Percentiles rank a stretch among this genome's conserved stretches.
Conservation (phyloP, 2,888 invertebrate genomes). For the Dasypogon diadema region DNA sequence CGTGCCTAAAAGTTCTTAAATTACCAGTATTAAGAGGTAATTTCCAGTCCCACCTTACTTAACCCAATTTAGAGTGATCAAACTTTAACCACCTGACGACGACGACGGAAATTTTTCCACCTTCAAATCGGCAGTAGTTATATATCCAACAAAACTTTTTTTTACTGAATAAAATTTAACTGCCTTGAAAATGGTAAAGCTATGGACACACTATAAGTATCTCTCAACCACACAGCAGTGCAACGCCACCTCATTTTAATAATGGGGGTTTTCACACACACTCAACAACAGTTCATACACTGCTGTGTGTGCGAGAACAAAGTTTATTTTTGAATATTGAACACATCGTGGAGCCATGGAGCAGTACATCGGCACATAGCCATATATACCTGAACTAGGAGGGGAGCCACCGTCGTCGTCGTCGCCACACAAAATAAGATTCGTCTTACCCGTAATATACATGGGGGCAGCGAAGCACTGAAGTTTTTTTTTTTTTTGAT, state of each 20-base stretch:
- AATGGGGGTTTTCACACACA: not conserved
- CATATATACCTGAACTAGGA: too few relatives aligned
- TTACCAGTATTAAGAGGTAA: too few relatives aligned
- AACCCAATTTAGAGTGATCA: not conserved
- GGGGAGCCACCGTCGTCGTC: too few relatives aligned
- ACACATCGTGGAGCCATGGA: too few relatives aligned
- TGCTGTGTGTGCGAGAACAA: too few relatives aligned
- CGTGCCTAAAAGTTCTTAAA: too few relatives aligned
- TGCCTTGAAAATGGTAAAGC: not conserved
- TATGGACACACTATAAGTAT: not conserved
- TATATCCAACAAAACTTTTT: too few relatives aligned
- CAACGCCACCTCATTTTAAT: not conserved
- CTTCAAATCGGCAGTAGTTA: too few relatives aligned
- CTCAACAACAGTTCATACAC: not conserved
- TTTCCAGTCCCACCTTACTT: not conserved
- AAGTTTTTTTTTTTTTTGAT: too few relatives aligned
- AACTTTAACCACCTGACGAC: not conserved
- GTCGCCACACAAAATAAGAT: not conserved
- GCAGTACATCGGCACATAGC: too few relatives aligned
- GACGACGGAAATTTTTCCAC: not conserved
- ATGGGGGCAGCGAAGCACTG: too few relatives aligned
- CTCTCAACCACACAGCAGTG: not conserved
- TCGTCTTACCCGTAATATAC: not conserved
- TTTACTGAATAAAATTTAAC: not conserved
- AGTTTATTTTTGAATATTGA: too few relatives aligned